phyloP scores from a whole-genome alignment of 2,888 invertebrate species.

The Pyrrhia umbra region DNA sequence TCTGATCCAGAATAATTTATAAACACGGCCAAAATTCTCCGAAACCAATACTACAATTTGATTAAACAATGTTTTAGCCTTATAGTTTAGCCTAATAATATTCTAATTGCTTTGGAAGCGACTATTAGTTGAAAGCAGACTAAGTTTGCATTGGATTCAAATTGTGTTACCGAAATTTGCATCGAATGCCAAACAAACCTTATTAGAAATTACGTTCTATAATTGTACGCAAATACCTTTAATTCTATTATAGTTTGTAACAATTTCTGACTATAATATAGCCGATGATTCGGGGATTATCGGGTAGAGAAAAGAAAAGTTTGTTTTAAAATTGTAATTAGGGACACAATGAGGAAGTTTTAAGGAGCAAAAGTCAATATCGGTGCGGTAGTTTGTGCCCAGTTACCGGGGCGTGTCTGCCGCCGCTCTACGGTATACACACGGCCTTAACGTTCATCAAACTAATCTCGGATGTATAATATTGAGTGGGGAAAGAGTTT shows the following conservation, averaged over 20 bases:
- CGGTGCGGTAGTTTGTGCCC: conserved; percentile 82
- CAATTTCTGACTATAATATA: background rate
- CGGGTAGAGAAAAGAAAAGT: conserved; percentile 19
- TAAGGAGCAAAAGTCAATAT: conserved; percentile 84
- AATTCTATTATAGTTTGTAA: background rate
- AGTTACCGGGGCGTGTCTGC: conserved; percentile 80
- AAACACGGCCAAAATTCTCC: background rate
- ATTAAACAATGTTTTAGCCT: conserved; percentile 37
- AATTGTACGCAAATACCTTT: conserved; percentile 21
- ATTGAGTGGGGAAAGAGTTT: background rate
- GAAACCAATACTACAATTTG: conserved; percentile 39
- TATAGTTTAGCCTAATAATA: conserved; percentile 40
- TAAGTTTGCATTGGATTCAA: conserved; percentile 52
- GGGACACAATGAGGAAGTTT: conserved; percentile 77
- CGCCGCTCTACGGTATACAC: conserved; percentile 61
- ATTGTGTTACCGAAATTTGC: conserved; percentile 51
- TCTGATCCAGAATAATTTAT: background rate
- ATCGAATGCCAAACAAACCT: conserved; percentile 36
- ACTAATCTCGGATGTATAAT: background rate
- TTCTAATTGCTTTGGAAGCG: conserved; percentile 53
- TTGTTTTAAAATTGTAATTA: conserved; percentile 76
- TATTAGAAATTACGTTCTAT: conserved; percentile 36
- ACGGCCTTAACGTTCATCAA: conserved; percentile 41
- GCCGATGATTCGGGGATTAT: conserved; percentile 26
- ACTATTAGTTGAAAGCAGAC: conserved; percentile 37